Conservation (phyloP, 2,113 vertebrate genomes). For the Calypte anna region DNA sequence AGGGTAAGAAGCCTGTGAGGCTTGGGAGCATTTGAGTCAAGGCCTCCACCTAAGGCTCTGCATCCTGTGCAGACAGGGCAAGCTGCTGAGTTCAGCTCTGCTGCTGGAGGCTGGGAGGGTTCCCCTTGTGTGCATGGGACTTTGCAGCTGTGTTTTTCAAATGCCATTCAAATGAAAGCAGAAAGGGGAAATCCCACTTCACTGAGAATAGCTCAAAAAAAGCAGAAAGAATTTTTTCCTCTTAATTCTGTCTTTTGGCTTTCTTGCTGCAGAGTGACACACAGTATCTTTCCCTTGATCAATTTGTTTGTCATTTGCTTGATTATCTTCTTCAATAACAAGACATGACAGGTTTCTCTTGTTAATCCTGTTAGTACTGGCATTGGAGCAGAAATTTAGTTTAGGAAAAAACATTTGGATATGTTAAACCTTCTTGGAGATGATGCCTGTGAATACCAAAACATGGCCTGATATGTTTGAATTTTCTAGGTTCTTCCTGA, state of each 20-base stretch:
- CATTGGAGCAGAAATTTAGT: constrained; percentile 9
- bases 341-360: constrained; percentile 11
- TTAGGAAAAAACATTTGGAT: constrained; percentile 3
- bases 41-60: not conserved
- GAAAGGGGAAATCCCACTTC: constrained; percentile 43
- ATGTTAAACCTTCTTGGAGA: constrained; percentile 10
- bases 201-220: constrained; percentile 31
- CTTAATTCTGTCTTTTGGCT: constrained; percentile 39
- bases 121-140: constrained; percentile 33
- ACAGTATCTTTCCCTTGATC: constrained; percentile 34
- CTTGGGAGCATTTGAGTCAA: not conserved
- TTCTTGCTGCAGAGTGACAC: not conserved
- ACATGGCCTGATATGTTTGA: not conserved
- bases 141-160: constrained; percentile 64
- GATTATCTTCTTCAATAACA: constrained; percentile 34
- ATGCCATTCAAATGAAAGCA: constrained; percentile 69
- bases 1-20: not conserved
- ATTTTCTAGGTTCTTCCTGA: not conserved
- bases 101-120: constrained; percentile 29
- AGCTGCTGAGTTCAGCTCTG: not conserved
- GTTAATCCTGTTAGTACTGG: constrained; percentile 23
- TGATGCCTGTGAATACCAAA: not conserved
- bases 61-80: not conserved
- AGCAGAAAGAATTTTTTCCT: constrained; percentile 36
- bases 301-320: constrained; percentile 51